phyloP scores from a whole-genome alignment of 2,797 vertebrate genomes.

The Allobates femoralis region DNA sequence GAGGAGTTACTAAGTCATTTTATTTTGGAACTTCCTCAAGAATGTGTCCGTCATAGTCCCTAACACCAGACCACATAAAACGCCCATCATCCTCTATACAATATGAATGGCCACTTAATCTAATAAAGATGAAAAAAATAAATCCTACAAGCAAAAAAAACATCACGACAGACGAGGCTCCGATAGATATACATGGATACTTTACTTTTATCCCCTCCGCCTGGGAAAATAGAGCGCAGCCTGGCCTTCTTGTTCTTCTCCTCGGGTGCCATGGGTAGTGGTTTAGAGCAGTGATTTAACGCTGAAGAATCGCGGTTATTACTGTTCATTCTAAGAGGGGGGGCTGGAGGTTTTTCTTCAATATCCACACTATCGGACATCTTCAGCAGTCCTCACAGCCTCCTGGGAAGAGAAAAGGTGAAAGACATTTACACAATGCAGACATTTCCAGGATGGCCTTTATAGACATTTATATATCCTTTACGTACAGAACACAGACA shows the following conservation, averaged over 20 bases:
- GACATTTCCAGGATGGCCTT: background rate
- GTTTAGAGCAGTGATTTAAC: slow-evolving; percentile 94
- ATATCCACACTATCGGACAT: slow-evolving; percentile 97
- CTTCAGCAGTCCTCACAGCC: slow-evolving; percentile 90
- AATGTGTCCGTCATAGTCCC: background rate
- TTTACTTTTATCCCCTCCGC: slow-evolving; percentile 98
- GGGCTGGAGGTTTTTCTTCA: slow-evolving; percentile 99
- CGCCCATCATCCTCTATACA: background rate
- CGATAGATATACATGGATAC: slow-evolving; percentile 72
- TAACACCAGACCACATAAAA: slow-evolving; percentile 14
- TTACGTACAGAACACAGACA: background rate
- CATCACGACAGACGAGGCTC: slow-evolving; percentile 54
- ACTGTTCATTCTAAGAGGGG: slow-evolving; percentile 99
- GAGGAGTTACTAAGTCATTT: background rate
- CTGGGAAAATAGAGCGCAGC: slow-evolving; percentile 98
- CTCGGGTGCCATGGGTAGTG: slow-evolving; percentile 98
- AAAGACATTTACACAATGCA: background rate
- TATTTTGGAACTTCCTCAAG: background rate
- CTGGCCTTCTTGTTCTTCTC: slow-evolving; percentile 99
- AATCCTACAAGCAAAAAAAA: slow-evolving; percentile 26
- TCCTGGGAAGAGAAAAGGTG: slow-evolving; percentile 73
- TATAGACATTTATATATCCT: too few relatives aligned
- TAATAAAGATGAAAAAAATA: slow-evolving; percentile 13
- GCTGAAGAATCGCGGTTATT: slow-evolving; percentile 95
- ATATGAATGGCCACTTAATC: background rate